Base-by-base conservation (phyloP, 2,113 vertebrate genomes). In the Myodes glareolus region DNA sequence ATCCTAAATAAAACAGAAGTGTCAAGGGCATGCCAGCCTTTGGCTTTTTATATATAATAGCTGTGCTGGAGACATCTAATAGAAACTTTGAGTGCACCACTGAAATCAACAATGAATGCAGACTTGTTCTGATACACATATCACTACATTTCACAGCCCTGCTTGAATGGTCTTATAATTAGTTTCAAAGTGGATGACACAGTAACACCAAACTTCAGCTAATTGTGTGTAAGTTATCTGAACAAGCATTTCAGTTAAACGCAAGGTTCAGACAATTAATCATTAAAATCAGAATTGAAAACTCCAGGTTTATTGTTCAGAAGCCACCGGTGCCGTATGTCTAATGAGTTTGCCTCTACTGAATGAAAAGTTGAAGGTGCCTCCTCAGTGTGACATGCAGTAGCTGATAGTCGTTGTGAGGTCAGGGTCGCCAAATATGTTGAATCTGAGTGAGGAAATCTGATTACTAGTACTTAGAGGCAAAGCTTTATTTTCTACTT, bases 171-270 rank as follows among this genome's bases (percentile, higher is more conserved):
- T 93, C 98, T 98, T 96, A 97, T 98, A 97, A 98, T 98, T 77
- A 97, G 98, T 97, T 96, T 95, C 82, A 96, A 97, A 98, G 97
- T 89, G 29, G 61, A 91, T 98, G 82, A 97, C 73, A 67, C 88
- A 96, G 78, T 78, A 97, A 96, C 93, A 97, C 86, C 87, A 94
- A 98, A 91, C 91, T 97, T 97, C 97, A 97, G 88, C 91, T 97
- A 98, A 86, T 97, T 98, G 97, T 97, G 95, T 97, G 96, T 96
- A 98, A 98, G 97, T 98, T 98, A 95, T 98, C 98, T 98, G 45
- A 98, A 97, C 96, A 11, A 92, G 77, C 95, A 25, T 94, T 97
- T 97, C 98, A 97, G 97, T 98, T 97, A 97, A 97, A 95, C 95
- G 91, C 80, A 96, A 98, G 82, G 58, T n/a, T 78, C 31, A 7